These are phyloP conservation scores for Tragopan temminckii DNA, from an alignment of 2,797 vertebrate species.

Conservation along the genomic window DNA sequence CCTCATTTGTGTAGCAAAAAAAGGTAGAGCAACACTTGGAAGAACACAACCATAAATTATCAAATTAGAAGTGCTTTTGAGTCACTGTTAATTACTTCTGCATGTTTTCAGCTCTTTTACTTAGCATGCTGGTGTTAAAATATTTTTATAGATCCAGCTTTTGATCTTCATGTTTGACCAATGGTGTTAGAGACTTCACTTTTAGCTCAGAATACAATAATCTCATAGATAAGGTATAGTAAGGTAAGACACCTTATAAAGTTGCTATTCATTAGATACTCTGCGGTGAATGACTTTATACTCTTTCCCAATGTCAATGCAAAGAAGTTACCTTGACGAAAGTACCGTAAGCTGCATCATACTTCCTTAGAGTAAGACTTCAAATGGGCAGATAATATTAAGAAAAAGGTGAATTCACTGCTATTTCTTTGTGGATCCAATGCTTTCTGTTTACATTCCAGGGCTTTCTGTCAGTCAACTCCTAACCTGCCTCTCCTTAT, in stretches of 20 bases:
- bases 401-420: background rate
- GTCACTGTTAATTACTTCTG: conserved; percentile 1
- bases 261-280: background rate
- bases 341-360: background rate
- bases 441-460: background rate
- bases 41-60: conserved; percentile 9
- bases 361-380: background rate
- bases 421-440: background rate
- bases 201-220: background rate
- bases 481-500: background rate
- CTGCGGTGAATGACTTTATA: background rate
- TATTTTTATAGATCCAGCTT: background rate
- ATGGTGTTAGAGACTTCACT: background rate
- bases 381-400: background rate
- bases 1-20: conserved; percentile 11
- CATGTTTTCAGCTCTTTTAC: background rate
- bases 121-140: background rate
- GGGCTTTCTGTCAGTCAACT: background rate
- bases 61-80: conserved; percentile 12
- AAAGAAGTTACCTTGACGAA: background rate
- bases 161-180: background rate
- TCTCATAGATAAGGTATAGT: background rate
- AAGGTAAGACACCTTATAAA: background rate
- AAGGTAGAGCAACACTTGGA: conserved; percentile 9
- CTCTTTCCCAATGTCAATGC: background rate